phyloP scores from a whole-genome alignment of 2,888 invertebrate species.

The Drosophila kuntzei region DNA sequence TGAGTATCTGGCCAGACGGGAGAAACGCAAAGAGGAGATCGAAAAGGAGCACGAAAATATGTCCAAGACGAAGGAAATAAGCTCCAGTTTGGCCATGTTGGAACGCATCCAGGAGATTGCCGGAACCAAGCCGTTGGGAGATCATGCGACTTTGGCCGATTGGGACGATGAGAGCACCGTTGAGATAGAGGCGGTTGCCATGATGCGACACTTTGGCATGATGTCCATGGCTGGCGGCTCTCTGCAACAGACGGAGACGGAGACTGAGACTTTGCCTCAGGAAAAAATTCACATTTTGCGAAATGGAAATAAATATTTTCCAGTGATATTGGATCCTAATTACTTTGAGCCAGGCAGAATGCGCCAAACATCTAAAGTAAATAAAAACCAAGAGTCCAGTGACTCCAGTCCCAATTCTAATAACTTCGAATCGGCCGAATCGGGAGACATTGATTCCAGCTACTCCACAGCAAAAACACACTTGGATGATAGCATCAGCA shows the following conservation, averaged over 20 bases:
- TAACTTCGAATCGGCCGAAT: not conserved
- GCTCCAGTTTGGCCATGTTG: conserved; percentile 66
- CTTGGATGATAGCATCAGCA: conserved; percentile 1
- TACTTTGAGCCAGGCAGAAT: conserved; percentile 68
- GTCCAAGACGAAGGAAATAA: conserved; percentile 41
- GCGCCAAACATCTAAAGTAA: not conserved
- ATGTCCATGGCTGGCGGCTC: conserved; percentile 57
- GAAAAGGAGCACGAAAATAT: conserved; percentile 1
- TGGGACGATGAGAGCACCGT: conserved; percentile 73
- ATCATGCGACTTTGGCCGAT: conserved; percentile 75
- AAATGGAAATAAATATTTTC: conserved; percentile 66
- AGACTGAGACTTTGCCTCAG: conserved; percentile 45
- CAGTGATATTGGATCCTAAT: conserved; percentile 72
- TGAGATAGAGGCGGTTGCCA: conserved; percentile 77
- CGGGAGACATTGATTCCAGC: not conserved
- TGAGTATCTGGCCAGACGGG: conserved; percentile 39
- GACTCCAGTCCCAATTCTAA: not conserved
- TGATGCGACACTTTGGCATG: conserved; percentile 80
- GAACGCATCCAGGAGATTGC: conserved; percentile 77
- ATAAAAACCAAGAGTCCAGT: not conserved
- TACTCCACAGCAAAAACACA: conserved; percentile 5
- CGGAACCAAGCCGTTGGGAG: conserved; percentile 77
- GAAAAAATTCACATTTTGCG: conserved; percentile 54
- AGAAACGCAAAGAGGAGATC: conserved; percentile 37
- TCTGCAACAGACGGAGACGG: no score